Base-by-base conservation (phyloP, 2,888 invertebrate genomes). In the Thalpophila matura region DNA sequence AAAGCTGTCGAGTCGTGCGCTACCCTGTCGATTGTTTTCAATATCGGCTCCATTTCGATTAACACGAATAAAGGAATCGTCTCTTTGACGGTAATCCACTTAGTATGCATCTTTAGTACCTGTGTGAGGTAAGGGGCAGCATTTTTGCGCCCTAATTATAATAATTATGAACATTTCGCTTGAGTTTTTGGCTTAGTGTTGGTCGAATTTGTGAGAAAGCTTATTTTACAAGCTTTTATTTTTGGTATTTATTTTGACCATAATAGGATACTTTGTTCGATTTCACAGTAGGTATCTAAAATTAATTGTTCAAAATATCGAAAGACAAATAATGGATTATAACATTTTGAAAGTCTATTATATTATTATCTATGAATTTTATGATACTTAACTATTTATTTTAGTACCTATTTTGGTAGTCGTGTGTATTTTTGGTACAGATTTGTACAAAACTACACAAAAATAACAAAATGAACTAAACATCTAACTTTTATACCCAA, bases 11-110 rank as follows among this genome's bases (percentile, higher is more conserved):
- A 87, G 85, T 95, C 94, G 94, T 95, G 94, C 93, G 78, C 88
- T 90, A 89, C 90, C 89, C 91, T 89, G 91, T 88, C 93, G 90
- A 95, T 94, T 95, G 94, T 95, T 93, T 94, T 93, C 93, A 91
- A 92, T 93, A 94, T 91, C 89, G 89, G 87, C 85, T 90, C 54
- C 90, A 92, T 89, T 93, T 92, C 90, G 90, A 92, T 93, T 91
- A 91, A 93, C 92, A 91, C 91, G 91, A 92, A 92, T 93, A 91
- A 89, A 90, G 86, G 89, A 87, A 89, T 89, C 87, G 88, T 84
- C 87, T 83, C 92, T 92, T 92, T 91, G 92, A 91, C 85, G 89
- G 88, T 88, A 83, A 86, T 79, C 80, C 72, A 82, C 77, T 93
- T 90, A 73, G 89, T 92, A 94, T 94, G 86, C 93, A 80, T 66